phyloP scores from a whole-genome alignment of 2,888 invertebrate genomes.

The Aspidiotus rigidus region DNA sequence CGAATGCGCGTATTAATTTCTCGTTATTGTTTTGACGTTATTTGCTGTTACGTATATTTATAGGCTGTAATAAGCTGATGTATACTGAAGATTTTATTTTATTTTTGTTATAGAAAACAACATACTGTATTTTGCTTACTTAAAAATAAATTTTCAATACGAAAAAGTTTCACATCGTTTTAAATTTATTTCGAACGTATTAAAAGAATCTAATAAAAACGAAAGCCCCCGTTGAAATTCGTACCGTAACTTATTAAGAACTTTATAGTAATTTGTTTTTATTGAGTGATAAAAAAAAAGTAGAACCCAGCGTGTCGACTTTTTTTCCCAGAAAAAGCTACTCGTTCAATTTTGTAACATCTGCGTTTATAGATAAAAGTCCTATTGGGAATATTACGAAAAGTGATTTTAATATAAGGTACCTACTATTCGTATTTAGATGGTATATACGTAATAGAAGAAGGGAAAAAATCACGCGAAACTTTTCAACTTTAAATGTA shows the following conservation, averaged over 20 bases:
- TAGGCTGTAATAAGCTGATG: not conserved
- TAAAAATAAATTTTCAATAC: not conserved
- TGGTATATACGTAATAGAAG: not conserved
- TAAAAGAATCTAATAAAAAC: not conserved
- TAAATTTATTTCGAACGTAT: not conserved
- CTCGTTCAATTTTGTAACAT: constrained; percentile 21
- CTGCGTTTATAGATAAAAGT: constrained; percentile 29
- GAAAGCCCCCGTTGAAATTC: not conserved
- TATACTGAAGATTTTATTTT: not conserved
- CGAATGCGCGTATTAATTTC: not conserved
- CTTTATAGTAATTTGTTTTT: constrained; percentile 27
- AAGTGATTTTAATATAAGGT: constrained; percentile 29
- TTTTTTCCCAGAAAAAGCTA: constrained; percentile 9
- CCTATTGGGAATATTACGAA: constrained; percentile 26
- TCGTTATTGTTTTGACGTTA: not conserved
- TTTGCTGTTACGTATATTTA: not conserved
- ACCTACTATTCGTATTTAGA: constrained; percentile 4
- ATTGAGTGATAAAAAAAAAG: constrained; percentile 26
- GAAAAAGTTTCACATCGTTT: not conserved
- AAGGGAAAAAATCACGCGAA: not conserved
- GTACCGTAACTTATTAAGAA: constrained; percentile 18
- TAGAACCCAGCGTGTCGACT: not conserved
- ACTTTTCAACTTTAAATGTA: constrained; percentile 2
- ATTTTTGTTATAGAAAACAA: not conserved
- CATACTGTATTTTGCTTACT: not conserved